These are phyloP conservation scores for Unio delphinus DNA, from an alignment of 2,888 invertebrate genomes.

Conservation along the genomic window DNA sequence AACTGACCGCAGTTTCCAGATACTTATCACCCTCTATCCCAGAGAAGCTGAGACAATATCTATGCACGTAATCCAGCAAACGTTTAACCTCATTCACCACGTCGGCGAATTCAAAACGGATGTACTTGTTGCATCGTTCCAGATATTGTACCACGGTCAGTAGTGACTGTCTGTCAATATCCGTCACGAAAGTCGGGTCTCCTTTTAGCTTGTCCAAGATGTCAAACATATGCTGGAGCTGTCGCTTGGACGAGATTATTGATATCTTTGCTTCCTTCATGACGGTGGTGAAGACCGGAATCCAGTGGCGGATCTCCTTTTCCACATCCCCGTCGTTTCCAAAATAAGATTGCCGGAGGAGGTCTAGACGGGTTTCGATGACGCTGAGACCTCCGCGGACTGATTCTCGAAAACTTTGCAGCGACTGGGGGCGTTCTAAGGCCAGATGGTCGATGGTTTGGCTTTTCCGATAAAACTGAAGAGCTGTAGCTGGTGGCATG, in stretches of 20 bases:
- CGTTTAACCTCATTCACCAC: constrained; percentile 44
- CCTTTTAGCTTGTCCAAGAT: constrained; percentile 32
- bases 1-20: constrained; percentile 59
- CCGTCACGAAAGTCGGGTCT: constrained; percentile 39
- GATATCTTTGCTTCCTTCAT: constrained; percentile 45
- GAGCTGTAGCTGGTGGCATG: constrained; percentile 55
- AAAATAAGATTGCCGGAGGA: constrained; percentile 48
- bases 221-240: constrained; percentile 44
- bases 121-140: constrained; percentile 34
- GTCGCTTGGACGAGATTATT: constrained; percentile 36
- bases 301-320: constrained; percentile 48
- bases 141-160: constrained; percentile 35
- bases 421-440: constrained; percentile 56
- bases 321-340: constrained; percentile 46
- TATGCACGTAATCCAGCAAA: constrained; percentile 49
- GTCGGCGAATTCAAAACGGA: constrained; percentile 49
- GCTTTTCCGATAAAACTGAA: constrained; percentile 57
- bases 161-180: constrained; percentile 38
- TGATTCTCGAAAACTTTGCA: constrained; percentile 54
- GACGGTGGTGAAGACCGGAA: constrained; percentile 42
- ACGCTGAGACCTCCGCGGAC: constrained; percentile 42
- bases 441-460: constrained; percentile 55
- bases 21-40: constrained; percentile 47
- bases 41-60: constrained; percentile 61
- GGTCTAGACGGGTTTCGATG: constrained; percentile 43